Evolutionary conservation across 2,113 vertebrate genomes (phyloP).

Genomic region (Cryptomyrus ogoouensis): DNA sequence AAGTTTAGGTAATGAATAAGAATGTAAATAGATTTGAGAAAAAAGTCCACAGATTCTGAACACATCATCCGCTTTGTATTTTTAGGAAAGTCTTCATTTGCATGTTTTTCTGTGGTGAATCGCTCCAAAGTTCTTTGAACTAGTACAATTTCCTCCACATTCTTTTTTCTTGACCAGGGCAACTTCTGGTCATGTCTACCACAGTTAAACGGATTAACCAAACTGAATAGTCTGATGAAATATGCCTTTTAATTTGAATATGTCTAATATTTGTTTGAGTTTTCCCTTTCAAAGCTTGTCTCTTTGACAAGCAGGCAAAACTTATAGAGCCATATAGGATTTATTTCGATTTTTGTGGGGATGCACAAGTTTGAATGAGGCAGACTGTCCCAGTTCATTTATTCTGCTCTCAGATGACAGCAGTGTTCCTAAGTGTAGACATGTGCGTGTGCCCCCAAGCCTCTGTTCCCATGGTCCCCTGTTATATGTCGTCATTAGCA

Average conservation of each 20-base stretch:
- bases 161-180: neutral
- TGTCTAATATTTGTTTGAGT: neutral
- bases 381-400: neutral
- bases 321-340: neutral
- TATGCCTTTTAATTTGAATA: neutral
- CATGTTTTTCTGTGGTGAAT: neutral
- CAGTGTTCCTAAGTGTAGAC: neutral
- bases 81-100: neutral
- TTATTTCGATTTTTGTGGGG: neutral
- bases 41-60: neutral
- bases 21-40: neutral
- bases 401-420: neutral
- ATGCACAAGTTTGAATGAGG: neutral
- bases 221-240: neutral
- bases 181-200: neutral
- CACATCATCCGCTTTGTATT: neutral
- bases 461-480: neutral
- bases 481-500: constrained; percentile 7
- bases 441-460: neutral
- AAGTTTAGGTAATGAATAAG: neutral
- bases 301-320: neutral
- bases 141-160: neutral
- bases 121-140: neutral
- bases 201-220: neutral
- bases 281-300: neutral